Base-by-base conservation (phyloP, 2,797 vertebrate species). In the Antennarius maculatus region DNA sequence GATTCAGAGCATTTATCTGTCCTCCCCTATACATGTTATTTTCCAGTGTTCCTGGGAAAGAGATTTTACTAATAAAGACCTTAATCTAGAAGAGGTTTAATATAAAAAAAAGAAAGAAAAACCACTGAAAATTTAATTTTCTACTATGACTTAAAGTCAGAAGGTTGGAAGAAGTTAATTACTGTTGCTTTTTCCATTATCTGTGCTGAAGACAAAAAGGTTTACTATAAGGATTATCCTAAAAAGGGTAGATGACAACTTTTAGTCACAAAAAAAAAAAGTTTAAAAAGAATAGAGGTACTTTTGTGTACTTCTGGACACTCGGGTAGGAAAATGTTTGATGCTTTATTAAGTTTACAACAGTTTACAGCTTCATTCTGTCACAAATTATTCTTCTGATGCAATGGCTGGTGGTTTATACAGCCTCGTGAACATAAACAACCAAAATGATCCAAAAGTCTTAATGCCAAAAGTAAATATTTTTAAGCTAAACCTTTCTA, bases 31-130 rank as follows among this genome's bases (percentile, higher is more conserved):
- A 42, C 41, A 70, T 70, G 73, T 78, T 74, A 31, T 81, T 82
- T 79, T 82, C 74, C 76, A 56, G 57, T 55, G 53, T 70, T 86
- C 77, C 69, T 90, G 89, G 85, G 85, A 90, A 89, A 83, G 69
- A 78, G 75, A 83, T 86, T 84, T 73, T 69, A 76, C 61, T 64
- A 88, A 85, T 71, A 82, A 85, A 84, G 76, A 70, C 51, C 51
- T 48, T 88, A 85, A 91, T 92, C 89, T 77, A 45, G 71, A 46
- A 17, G 63, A 74, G 68, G 67, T 85, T 88, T 85, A 82, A 80
- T 72, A 81, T 79, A 81, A 60, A 53, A 80, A 79, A 79, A 43
- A 43, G 37, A 39, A 34, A 39, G 37, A 39, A 9, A 39, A 39
- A 39, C 37, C 73, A 76, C 51, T 50, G 48, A 47, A 78, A 68